phyloP scores from a whole-genome alignment of 1,140 invertebrate species.

The Portunus trituberculatus region DNA sequence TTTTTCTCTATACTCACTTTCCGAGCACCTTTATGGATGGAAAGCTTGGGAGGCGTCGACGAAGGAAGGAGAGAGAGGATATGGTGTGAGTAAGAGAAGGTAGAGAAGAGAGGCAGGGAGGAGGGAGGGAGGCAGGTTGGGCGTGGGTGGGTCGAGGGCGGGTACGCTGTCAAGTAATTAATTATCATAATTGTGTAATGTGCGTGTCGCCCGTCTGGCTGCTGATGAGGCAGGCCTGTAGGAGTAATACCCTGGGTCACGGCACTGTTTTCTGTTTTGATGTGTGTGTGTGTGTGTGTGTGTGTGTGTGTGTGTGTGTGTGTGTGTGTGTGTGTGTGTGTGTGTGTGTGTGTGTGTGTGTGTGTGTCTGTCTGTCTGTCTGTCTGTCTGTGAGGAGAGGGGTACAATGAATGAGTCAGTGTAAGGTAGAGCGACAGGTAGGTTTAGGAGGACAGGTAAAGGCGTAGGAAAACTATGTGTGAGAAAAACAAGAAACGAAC shows the following conservation, averaged over 20 bases:
- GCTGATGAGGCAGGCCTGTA: conserved; percentile 40
- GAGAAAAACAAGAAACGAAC: background rate
- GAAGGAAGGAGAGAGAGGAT: background rate
- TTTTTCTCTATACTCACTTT: too few relatives aligned
- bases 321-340: conserved; percentile 61
- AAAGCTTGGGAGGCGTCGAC: background rate
- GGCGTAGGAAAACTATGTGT: background rate
- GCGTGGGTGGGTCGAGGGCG: conserved; percentile 32
- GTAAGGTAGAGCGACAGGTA: background rate
- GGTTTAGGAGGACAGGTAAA: background rate
- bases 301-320: conserved; percentile 61
- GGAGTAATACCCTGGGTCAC: conserved; percentile 27
- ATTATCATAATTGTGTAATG: conserved; percentile 72
- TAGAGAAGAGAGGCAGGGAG: background rate
- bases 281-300: conserved; percentile 57
- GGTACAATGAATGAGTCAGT: background rate
- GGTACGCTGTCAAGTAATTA: conserved; percentile 57
- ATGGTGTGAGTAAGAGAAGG: background rate
- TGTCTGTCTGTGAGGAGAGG: conserved; percentile 6
- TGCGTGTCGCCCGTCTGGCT: conserved; percentile 47
- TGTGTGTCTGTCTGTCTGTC: conserved; percentile 26
- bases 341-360: conserved; percentile 37
- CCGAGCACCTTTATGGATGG: too few relatives aligned
- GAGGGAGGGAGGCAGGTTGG: background rate
- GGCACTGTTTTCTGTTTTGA: background rate